Evolutionary conservation across 2,888 invertebrate genomes (phyloP).

Genomic region (Anticlea derivata): DNA sequence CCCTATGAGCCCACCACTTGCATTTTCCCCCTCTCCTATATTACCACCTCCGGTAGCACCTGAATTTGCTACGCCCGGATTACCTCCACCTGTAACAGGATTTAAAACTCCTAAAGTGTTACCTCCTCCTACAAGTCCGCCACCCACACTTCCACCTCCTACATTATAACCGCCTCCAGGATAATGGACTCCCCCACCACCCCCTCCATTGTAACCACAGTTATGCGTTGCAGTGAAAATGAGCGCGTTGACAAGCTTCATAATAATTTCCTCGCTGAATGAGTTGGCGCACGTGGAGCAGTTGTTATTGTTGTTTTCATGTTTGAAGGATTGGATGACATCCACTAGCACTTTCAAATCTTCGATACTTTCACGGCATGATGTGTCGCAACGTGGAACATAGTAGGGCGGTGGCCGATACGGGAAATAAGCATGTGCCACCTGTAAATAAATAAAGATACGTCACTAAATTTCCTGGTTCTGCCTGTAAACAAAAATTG

Average conservation of each 20-base stretch:
- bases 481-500: too few species aligned
- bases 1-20: not conserved
- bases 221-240: conserved; percentile 57
- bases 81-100: not conserved
- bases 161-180: conserved; percentile 11
- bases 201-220: conserved; percentile 35
- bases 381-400: conserved; percentile 37
- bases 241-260: conserved; percentile 65
- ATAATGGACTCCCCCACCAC: conserved; percentile 15
- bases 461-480: too few species aligned
- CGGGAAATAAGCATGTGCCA: conserved; percentile 43
- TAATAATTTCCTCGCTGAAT: conserved; percentile 60
- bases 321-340: conserved; percentile 37
- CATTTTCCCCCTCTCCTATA: not conserved
- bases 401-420: conserved; percentile 26
- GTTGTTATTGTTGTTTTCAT: conserved; percentile 21
- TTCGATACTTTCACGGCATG: conserved; percentile 43
- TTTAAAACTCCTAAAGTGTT: conserved; percentile 1
- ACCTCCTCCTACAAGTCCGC: conserved; percentile 11
- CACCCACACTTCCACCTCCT: conserved; percentile 23
- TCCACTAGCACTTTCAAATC: conserved; percentile 45
- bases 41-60: not conserved
- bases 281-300: conserved; percentile 23
- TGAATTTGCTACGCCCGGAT: not conserved
- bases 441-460: conserved; percentile 39